Base-by-base conservation (phyloP, 2,888 invertebrate genomes). In the Mellilla xanthometata region DNA sequence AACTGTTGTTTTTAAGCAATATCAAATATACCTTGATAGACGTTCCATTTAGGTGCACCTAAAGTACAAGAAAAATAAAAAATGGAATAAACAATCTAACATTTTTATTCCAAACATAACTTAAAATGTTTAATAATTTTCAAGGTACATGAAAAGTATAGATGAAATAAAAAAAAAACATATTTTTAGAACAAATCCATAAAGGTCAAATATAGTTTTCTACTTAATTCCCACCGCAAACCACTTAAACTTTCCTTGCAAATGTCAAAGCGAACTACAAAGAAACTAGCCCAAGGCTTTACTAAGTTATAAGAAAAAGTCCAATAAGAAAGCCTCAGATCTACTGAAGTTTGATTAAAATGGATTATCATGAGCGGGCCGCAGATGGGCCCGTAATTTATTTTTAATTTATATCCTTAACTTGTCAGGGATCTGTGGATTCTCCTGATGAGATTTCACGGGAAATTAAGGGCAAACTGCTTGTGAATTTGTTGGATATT, bases 361-460 rank as follows among this genome's bases (percentile, higher is more conserved):
- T 72, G 64, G 74, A 85, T 84, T 84, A 81, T 75, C 83, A 80
- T 83, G 72, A 73, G 71, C 65, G 75, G 70, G 68, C 55, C 64
- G 65, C 84, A 80, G 81, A 82, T 83, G 85, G 65, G 67, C 68
- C 65, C 66, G 68, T 81, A 80, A 83, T 83, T 83, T 81, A 82
- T 84, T 83, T 84, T 83, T 85, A 85, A 86, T 86, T 84, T 83
- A 83, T 83, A 75, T 78, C 74, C 75, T 62, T 65, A 76, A 81
- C 73, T 83, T 83, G 50, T 72, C 65, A 68, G 69, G 66, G 58
- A 69, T 61, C 56, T 62, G 63, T 19, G 23, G 57, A 61, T 50
- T 34, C 53, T 64, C 66, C 73, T 76, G 46, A 44, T 39, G 26
- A 32, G 39, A 38, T 39, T 49, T 39, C 29, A 43, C 39, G 26